Conservation (phyloP, 1,140 invertebrate genomes). For the Centruroides vittatus region DNA sequence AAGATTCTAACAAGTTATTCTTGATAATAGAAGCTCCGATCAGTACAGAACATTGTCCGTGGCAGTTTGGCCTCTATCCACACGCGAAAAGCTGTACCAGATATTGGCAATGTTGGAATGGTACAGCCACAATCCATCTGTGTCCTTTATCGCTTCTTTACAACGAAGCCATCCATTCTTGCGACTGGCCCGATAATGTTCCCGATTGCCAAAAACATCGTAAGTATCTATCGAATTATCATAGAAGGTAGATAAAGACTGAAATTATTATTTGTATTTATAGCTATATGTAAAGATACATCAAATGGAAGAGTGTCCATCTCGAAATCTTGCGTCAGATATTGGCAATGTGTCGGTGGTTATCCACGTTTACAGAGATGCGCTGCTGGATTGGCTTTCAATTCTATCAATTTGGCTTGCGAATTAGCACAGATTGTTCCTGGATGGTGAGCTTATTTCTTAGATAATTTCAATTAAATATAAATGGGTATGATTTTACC, state of each 20-base stretch:
- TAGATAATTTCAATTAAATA: too few relatives aligned
- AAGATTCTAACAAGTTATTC: not conserved
- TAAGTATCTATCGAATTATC: constrained; percentile 38
- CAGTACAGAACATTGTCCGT: constrained; percentile 70
- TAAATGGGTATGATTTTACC: too few relatives aligned
- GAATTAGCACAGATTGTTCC: constrained; percentile 23
- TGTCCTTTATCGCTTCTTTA: constrained; percentile 81
- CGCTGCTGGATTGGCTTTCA: constrained; percentile 80
- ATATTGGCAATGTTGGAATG: constrained; percentile 91
- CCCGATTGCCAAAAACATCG: constrained; percentile 82
- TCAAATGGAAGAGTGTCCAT: constrained; percentile 48
- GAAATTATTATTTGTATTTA: constrained; percentile 8
- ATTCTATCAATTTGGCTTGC: constrained; percentile 60
- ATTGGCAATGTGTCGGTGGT: constrained; percentile 82
- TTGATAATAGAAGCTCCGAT: constrained; percentile 55
- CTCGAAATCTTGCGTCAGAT: constrained; percentile 80
- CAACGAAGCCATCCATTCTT: constrained; percentile 71
- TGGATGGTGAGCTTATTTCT: constrained; percentile 7
- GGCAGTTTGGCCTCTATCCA: constrained; percentile 82
- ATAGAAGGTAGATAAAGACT: too few relatives aligned
- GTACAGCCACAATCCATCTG: constrained; percentile 75
- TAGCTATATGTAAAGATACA: constrained; percentile 76
- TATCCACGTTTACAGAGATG: constrained; percentile 79
- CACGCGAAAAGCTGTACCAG: constrained; percentile 82
- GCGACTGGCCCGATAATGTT: constrained; percentile 83